These are phyloP conservation scores for Archips xylosteana DNA, from an alignment of 2,888 invertebrate genomes.

Conservation along the genomic window DNA sequence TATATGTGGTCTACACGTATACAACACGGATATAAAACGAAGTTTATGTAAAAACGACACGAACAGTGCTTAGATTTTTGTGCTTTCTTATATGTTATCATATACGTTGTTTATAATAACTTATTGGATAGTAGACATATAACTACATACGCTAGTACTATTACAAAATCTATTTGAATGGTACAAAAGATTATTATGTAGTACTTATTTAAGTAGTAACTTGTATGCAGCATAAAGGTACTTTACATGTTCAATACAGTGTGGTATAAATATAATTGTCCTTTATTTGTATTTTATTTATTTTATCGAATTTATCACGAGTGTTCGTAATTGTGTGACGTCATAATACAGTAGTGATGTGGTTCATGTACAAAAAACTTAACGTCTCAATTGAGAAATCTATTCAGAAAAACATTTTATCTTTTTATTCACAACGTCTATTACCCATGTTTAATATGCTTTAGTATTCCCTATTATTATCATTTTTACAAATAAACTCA, in stretches of 20 bases:
- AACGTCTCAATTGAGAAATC: background rate
- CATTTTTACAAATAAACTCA: background rate
- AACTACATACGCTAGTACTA: slow-evolving; percentile 62
- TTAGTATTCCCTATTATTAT: background rate
- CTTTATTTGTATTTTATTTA: slow-evolving; percentile 10
- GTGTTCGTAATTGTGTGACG: slow-evolving; percentile 1
- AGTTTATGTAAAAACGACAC: slow-evolving; percentile 63
- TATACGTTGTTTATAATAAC: slow-evolving; percentile 48
- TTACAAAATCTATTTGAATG: slow-evolving; percentile 70
- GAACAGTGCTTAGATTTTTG: slow-evolving; percentile 74
- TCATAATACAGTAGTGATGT: background rate
- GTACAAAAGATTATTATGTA: slow-evolving; percentile 68
- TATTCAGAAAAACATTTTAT: background rate
- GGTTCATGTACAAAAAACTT: background rate
- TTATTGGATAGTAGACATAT: slow-evolving; percentile 54
- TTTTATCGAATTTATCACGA: slow-evolving; percentile 26
- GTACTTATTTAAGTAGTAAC: slow-evolving; percentile 38
- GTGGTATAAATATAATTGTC: slow-evolving; percentile 45
- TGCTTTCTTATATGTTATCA: slow-evolving; percentile 59
- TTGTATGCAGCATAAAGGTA: slow-evolving; percentile 34
- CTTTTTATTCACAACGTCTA: background rate
- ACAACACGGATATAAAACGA: slow-evolving; percentile 65
- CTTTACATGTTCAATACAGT: slow-evolving; percentile 44
- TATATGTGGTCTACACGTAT: slow-evolving; percentile 67
- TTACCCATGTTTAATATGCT: background rate